Percentiles rank a stretch among this genome's conserved stretches.
Evolutionary conservation across 2,113 vertebrate species (phyloP).

Genomic region (Lepidothrix coronata): DNA sequence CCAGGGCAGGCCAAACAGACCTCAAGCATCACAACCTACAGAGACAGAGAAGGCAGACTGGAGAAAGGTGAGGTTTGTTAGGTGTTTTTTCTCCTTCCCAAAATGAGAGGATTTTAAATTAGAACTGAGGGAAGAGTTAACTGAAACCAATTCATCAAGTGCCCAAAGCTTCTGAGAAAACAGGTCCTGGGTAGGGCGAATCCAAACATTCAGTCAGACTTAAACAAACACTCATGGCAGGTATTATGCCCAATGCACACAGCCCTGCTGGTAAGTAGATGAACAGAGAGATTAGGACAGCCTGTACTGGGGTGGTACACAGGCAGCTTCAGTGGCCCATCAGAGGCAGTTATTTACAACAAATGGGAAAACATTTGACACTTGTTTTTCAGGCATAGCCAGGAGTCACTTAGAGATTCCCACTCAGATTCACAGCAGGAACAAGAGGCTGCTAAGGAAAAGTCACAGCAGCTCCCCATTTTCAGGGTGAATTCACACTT

Average conservation of each 20-base stretch:
- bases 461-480: not conserved
- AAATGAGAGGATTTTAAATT: not conserved
- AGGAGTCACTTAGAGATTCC: not conserved
- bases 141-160: not conserved
- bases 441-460: not conserved
- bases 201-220: not conserved
- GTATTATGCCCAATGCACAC: rapidly evolving
- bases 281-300: not conserved
- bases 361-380: not conserved
- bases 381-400: not conserved
- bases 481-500: not conserved
- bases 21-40: not conserved
- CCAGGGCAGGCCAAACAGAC: not conserved
- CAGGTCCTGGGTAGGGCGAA: not conserved
- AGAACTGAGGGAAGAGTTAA: not conserved
- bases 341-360: not conserved
- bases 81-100: no score
- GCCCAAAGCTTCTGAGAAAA: not conserved
- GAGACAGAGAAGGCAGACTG: not conserved
- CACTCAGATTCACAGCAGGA: not conserved
- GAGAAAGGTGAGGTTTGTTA: not conserved
- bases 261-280: not conserved
- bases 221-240: not conserved
- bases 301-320: not conserved
- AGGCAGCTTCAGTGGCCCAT: not conserved